Evolutionary conservation across 2,888 invertebrate species (phyloP).

Genomic region (Desoria tigrina): DNA sequence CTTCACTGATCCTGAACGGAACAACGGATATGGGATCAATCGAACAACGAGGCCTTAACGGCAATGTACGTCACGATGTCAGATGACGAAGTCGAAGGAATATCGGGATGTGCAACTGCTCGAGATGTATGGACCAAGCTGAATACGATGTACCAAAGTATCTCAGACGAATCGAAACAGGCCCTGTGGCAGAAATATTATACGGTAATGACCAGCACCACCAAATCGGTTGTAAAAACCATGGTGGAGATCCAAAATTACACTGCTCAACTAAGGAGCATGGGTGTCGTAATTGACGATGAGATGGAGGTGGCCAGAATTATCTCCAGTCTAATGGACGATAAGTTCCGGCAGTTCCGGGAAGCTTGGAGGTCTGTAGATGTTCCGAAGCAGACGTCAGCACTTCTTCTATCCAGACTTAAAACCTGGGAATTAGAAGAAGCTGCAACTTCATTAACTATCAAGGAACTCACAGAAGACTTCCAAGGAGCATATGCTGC

Average conservation of each 20-base stretch:
- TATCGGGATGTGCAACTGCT: constrained; percentile 33
- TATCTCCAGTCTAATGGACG: constrained; percentile 32
- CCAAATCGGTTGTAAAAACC: constrained; percentile 25
- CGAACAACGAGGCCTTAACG: constrained; percentile 29
- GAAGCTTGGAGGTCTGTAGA: constrained; percentile 42
- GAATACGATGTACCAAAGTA: constrained; percentile 30
- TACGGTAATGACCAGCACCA: constrained; percentile 9
- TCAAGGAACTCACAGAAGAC: neutral
- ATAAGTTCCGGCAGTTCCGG: constrained; percentile 29
- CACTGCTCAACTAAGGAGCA: constrained; percentile 32
- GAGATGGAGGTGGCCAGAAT: constrained; percentile 30
- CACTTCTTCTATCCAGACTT: constrained; percentile 25
- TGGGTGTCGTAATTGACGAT: constrained; percentile 27
- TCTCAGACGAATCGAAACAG: constrained; percentile 34
- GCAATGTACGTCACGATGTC: constrained; percentile 26
- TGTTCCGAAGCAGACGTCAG: constrained; percentile 27
- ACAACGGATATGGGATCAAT: constrained; percentile 38
- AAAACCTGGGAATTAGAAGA: neutral
- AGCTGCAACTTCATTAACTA: neutral
- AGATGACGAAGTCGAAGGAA: constrained; percentile 31
- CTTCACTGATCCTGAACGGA: neutral
- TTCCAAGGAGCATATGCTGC: neutral
- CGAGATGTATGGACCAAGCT: constrained; percentile 34
- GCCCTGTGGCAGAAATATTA: constrained; percentile 33
- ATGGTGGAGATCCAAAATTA: constrained; percentile 39